A percentile compares a stretch with the other conserved stretches of the same genome.
These are phyloP conservation scores for Crypturellus tataupa DNA, from an alignment of 2,797 vertebrate genomes.

Conservation along the genomic window DNA sequence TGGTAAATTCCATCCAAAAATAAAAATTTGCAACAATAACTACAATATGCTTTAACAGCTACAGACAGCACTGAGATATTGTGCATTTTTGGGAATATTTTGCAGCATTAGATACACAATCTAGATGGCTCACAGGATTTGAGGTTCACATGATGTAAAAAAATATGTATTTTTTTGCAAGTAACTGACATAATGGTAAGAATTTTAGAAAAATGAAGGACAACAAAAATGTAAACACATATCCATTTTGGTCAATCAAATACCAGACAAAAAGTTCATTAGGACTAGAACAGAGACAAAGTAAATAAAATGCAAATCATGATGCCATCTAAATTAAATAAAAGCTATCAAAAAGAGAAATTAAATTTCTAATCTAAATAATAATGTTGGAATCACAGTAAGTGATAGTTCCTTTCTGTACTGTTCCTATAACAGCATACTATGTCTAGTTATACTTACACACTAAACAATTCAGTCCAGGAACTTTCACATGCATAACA, in stretches of 20 bases:
- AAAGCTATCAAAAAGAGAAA: not conserved
- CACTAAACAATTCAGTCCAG: not conserved
- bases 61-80: not conserved
- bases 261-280: not conserved
- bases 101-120: not conserved
- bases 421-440: not conserved
- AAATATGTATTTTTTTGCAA: not conserved
- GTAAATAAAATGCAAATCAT: not conserved
- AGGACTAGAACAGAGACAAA: not conserved
- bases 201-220: not conserved
- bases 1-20: not conserved
- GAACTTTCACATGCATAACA: not conserved
- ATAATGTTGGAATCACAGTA: not conserved
- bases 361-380: not conserved
- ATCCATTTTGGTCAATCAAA: not conserved
- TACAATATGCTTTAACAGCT: not conserved
- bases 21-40: not conserved
- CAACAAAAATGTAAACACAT: not conserved
- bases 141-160: not conserved
- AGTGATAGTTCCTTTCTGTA: not conserved
- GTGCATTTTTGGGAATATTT: not conserved
- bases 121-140: not conserved
- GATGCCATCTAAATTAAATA: not conserved
- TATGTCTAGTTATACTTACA: not conserved
- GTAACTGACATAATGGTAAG: not conserved